These are phyloP conservation scores for Stenoptilia bipunctidactyla DNA, from an alignment of 2,888 invertebrate genomes.

Conservation along the genomic window DNA sequence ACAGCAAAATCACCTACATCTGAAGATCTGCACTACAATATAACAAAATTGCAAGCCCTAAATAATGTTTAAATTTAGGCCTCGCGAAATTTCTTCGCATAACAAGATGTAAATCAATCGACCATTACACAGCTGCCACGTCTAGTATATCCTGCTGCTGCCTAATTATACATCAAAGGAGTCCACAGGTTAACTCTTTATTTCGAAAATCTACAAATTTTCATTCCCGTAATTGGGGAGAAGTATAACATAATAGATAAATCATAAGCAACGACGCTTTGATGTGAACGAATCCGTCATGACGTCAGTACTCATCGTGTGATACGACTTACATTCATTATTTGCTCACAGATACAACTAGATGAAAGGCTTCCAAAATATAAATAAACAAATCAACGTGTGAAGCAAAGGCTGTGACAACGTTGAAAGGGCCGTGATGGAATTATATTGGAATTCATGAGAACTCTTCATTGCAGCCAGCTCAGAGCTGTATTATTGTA, in stretches of 20 bases:
- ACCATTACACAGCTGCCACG: slow-evolving; percentile 23
- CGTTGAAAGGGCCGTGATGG: slow-evolving; percentile 45
- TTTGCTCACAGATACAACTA: slow-evolving; percentile 58
- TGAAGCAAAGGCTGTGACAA: slow-evolving; percentile 41
- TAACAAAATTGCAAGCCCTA: too few relatives aligned
- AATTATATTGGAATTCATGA: slow-evolving; percentile 48
- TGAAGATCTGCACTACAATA: too few relatives aligned
- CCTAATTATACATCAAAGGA: slow-evolving; percentile 64
- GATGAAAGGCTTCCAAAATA: slow-evolving; percentile 64
- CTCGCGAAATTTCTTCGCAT: slow-evolving; percentile 4
- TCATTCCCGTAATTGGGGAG: slow-evolving; percentile 55
- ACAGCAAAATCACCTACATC: too few relatives aligned
- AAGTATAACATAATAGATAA: slow-evolving; percentile 60
- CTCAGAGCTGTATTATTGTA: background rate
- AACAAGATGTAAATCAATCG: slow-evolving; percentile 42
- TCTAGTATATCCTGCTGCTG: slow-evolving; percentile 12
- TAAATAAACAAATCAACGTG: slow-evolving; percentile 59
- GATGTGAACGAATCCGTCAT: slow-evolving; percentile 60
- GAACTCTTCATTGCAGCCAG: slow-evolving; percentile 28
- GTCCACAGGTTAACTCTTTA: slow-evolving; percentile 45
- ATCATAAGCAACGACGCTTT: slow-evolving; percentile 52
- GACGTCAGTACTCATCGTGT: slow-evolving; percentile 57
- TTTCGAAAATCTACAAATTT: slow-evolving; percentile 59
- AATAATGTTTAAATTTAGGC: too few relatives aligned
- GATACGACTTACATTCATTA: slow-evolving; percentile 64